phyloP scores from a whole-genome alignment of 1,140 invertebrate genomes.

The Magallana ariakensis region DNA sequence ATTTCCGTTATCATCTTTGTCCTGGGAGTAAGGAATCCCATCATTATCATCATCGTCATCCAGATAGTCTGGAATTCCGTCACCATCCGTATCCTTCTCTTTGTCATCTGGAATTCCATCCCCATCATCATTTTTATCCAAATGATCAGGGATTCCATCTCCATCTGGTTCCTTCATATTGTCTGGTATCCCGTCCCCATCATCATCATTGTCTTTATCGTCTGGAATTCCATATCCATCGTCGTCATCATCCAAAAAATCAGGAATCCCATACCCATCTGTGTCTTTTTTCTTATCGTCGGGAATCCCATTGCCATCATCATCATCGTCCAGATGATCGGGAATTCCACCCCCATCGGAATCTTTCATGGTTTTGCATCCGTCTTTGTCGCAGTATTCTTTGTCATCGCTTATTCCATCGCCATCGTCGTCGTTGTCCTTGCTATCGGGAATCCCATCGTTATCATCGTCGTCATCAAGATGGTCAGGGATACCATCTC shows the following conservation, averaged over 20 bases:
- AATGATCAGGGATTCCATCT: conserved; percentile 74
- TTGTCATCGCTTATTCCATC: conserved; percentile 74
- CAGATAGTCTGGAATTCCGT: conserved; percentile 68
- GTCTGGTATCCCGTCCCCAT: conserved; percentile 73
- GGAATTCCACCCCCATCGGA: conserved; percentile 76
- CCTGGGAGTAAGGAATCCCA: conserved; percentile 70
- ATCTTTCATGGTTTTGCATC: conserved; percentile 58
- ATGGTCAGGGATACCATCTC: conserved; percentile 67
- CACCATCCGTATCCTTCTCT: conserved; percentile 70
- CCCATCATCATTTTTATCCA: conserved; percentile 69
- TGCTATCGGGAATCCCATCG: conserved; percentile 60
- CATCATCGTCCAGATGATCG: conserved; percentile 67
- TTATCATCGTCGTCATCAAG: conserved; percentile 55
- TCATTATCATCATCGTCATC: conserved; percentile 73
- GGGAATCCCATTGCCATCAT: conserved; percentile 74
- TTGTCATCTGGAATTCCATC: conserved; percentile 72
- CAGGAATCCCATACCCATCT: conserved; percentile 73
- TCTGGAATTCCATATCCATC: conserved; percentile 78
- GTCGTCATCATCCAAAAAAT: conserved; percentile 65
- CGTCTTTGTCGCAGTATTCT: conserved; percentile 41
- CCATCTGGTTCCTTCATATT: conserved; percentile 71
- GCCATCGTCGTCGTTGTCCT: conserved; percentile 72
- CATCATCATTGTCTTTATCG: conserved; percentile 68
- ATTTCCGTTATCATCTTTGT: conserved; percentile 67
- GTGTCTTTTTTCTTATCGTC: conserved; percentile 71